These are phyloP conservation scores for Periphyllus acericola DNA, from an alignment of 2,888 invertebrate species.

Conservation along the genomic window DNA sequence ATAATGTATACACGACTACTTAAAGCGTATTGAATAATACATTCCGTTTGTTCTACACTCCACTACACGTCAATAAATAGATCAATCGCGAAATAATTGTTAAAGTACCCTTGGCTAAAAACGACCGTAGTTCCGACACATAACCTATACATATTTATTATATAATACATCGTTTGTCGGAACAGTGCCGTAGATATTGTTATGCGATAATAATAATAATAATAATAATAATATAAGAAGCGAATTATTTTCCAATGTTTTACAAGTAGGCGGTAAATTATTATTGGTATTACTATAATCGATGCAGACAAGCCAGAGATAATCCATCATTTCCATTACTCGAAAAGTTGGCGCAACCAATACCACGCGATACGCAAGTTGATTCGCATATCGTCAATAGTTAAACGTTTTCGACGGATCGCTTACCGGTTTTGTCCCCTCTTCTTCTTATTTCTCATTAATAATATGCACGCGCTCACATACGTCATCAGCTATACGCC, in stretches of 20 bases:
- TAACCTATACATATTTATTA: too few species aligned
- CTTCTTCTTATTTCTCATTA: too few species aligned
- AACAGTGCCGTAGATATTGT: not conserved
- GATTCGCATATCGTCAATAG: not conserved
- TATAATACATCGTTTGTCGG: not conserved
- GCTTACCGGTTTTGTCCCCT: too few species aligned
- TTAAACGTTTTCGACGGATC: not conserved
- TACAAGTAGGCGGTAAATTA: not conserved
- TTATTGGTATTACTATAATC: not conserved
- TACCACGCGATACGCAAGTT: not conserved
- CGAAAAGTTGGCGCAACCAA: not conserved
- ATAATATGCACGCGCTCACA: too few species aligned
- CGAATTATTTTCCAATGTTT: not conserved
- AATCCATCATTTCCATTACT: not conserved
- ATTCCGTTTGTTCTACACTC: not conserved
- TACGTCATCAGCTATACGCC: too few species aligned
- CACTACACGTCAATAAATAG: not conserved
- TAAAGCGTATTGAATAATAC: not conserved
- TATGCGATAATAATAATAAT: not conserved
- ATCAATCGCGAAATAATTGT: not conserved
- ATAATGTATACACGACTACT: too few species aligned
- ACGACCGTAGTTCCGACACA: not conserved
- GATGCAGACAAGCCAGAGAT: not conserved
- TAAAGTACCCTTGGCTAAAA: not conserved
- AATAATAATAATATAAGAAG: not conserved